Conservation (phyloP, 64 coral and sea anemone species). For the Acropora tenuis region DNA sequence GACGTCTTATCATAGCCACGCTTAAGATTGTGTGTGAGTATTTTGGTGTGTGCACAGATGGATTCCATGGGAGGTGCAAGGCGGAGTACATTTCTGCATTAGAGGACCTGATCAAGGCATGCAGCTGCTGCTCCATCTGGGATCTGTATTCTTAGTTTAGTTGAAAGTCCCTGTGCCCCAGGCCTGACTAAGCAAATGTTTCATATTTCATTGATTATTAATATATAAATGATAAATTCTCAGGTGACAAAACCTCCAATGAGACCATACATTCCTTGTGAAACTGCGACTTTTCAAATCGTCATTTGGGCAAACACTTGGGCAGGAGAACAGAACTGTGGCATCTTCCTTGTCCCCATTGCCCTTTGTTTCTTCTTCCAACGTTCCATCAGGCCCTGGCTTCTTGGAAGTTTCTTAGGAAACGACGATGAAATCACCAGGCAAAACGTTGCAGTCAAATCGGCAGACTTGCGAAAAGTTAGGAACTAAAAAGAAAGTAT, state of each 20-base stretch:
- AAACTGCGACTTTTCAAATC: too few species aligned
- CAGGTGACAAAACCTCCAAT: too few species aligned
- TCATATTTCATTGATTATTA: too few species aligned
- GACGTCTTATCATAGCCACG: slow-evolving; percentile 30
- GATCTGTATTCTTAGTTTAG: not conserved
- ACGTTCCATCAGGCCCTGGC: not conserved
- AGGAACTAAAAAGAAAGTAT: not conserved
- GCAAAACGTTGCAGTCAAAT: not conserved
- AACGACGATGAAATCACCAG: not conserved
- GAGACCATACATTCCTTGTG: too few species aligned
- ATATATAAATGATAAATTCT: too few species aligned
- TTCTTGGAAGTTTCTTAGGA: not conserved
- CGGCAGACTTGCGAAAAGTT: not conserved
- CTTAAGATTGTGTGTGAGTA: slow-evolving; percentile 28
- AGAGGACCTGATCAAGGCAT: slow-evolving; percentile 8
- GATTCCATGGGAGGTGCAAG: slow-evolving; percentile 35
- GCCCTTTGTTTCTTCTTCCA: not conserved
- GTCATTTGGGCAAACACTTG: too few species aligned
- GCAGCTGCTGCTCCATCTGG: not conserved
- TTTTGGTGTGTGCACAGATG: slow-evolving; percentile 31
- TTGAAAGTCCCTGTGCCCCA: not conserved
- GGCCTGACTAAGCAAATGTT: too few species aligned
- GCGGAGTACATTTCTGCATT: slow-evolving; percentile 31
- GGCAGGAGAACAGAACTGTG: not conserved
- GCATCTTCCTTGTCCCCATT: not conserved